Evolutionary conservation across 2,113 vertebrate species (phyloP).

Genomic region (Myodes glareolus): DNA sequence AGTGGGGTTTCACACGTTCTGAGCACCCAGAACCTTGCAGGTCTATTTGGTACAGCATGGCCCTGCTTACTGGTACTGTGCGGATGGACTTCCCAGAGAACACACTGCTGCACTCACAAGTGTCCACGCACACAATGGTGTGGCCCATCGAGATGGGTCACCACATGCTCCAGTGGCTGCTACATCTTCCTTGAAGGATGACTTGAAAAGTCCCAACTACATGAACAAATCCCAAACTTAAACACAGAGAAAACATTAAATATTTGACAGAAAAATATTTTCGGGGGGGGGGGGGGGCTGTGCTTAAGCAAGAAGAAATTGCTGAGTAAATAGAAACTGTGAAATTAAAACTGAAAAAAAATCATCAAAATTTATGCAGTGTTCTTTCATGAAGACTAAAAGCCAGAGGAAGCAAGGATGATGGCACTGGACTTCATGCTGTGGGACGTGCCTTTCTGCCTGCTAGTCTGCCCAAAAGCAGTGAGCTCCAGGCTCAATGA

Average conservation of each 20-base stretch:
- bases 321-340: background rate
- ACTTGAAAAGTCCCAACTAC: background rate
- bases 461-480: background rate
- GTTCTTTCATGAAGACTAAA: background rate
- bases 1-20: background rate
- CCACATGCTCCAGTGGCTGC: background rate
- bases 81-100: background rate
- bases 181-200: background rate
- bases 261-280: background rate
- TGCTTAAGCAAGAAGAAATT: background rate
- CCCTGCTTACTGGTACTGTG: background rate
- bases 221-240: background rate
- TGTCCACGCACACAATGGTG: background rate
- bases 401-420: background rate
- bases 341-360: background rate
- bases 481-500: background rate
- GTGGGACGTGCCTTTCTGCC: background rate
- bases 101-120: background rate
- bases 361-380: background rate
- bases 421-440: background rate
- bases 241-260: background rate
- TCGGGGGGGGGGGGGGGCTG: fast-evolving
- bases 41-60: background rate
- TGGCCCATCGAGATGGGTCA: background rate
- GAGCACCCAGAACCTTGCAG: background rate